These are phyloP conservation scores for Anas platyrhynchos DNA, from an alignment of 2,113 vertebrate genomes.

Conservation along the genomic window DNA sequence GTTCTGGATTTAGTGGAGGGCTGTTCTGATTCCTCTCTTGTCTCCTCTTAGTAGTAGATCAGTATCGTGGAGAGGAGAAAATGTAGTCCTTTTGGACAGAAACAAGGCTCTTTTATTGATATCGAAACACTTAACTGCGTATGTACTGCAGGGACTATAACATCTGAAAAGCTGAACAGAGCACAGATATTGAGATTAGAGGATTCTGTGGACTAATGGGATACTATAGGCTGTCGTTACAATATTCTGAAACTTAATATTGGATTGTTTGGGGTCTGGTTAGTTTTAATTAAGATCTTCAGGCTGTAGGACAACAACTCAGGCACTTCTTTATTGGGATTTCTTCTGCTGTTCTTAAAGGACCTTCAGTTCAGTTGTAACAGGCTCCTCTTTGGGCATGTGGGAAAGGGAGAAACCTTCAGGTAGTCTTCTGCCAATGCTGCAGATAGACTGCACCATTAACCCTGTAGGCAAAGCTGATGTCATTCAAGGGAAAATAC, in stretches of 20 bases:
- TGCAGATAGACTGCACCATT: constrained; percentile 41
- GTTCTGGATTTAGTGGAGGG: neutral
- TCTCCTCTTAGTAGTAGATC: neutral
- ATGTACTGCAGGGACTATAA: neutral
- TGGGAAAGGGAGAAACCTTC: neutral
- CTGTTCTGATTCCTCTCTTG: neutral
- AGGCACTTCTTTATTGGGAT: neutral
- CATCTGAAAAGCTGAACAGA: neutral
- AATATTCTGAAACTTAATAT: neutral
- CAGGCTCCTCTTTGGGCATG: neutral
- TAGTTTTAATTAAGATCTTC: neutral
- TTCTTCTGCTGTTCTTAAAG: neutral
- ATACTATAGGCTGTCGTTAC: neutral
- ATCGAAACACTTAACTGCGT: neutral
- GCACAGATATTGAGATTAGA: neutral
- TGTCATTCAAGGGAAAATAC: neutral
- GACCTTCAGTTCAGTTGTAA: neutral
- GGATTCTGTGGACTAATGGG: neutral
- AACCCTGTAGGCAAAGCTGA: constrained; percentile 24
- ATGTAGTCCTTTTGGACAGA: neutral
- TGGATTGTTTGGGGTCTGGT: neutral
- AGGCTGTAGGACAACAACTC: neutral
- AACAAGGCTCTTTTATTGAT: neutral
- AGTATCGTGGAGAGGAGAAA: neutral
- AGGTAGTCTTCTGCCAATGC: constrained; percentile 13